Percentiles rank a stretch among this genome's conserved stretches.
phyloP scores from a whole-genome alignment of 2,113 vertebrate species.

The Ondatra zibethicus region DNA sequence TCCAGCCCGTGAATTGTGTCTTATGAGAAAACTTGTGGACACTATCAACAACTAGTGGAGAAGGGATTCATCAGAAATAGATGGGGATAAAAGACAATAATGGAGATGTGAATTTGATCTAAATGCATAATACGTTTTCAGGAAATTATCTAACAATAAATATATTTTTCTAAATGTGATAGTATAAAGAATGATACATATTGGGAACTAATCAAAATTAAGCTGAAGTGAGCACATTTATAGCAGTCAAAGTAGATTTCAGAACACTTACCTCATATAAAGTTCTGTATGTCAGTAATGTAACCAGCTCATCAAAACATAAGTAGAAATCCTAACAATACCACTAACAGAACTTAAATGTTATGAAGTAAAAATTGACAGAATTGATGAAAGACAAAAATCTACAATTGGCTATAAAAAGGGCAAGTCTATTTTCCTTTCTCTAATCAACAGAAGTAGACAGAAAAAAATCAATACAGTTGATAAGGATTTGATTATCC shows the following conservation, averaged over 20 bases:
- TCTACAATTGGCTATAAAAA: neutral
- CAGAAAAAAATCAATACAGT: neutral
- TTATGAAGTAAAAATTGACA: neutral
- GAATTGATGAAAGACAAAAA: neutral
- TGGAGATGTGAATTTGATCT: neutral
- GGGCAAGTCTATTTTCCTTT: neutral
- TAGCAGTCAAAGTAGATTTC: neutral
- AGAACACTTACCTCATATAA: neutral
- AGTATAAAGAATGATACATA: neutral
- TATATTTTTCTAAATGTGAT: neutral
- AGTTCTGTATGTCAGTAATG: neutral
- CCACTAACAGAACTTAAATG: no score
- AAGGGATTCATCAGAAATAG: neutral
- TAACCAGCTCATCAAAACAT: neutral
- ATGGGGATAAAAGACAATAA: neutral
- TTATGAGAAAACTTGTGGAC: no score
- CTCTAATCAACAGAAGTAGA: neutral
- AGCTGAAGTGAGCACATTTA: neutral
- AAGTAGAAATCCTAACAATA: neutral
- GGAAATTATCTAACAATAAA: neutral
- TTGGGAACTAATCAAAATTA: neutral
- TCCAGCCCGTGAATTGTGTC: no score
- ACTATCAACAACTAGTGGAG: no score
- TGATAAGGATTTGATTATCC: neutral
- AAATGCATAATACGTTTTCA: neutral